These are phyloP conservation scores for Toxostoma redivivum DNA, from an alignment of 2,113 vertebrate genomes.

Conservation along the genomic window DNA sequence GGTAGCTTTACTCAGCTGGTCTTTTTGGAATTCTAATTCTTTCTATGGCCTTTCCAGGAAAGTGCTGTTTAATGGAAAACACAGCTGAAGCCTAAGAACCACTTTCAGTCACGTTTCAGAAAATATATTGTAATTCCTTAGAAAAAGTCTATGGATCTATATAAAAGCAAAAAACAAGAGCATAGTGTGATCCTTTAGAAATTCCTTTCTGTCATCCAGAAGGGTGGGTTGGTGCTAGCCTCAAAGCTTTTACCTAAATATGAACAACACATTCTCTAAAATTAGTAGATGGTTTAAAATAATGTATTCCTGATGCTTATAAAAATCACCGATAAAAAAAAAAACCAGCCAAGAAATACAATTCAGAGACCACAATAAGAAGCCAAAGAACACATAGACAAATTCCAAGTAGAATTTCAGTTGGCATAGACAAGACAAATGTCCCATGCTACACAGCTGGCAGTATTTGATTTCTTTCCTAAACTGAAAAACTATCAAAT, in stretches of 20 bases:
- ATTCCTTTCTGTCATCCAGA: background rate
- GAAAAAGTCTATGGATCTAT: background rate
- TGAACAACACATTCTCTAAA: background rate
- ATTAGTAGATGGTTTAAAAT: background rate
- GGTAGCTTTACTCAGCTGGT: background rate
- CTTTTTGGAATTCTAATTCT: background rate
- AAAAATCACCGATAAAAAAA: background rate
- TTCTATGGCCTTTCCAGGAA: background rate
- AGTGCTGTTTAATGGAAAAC: background rate
- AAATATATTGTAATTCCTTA: background rate
- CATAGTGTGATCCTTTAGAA: background rate
- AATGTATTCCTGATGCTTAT: background rate
- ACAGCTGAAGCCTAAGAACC: background rate
- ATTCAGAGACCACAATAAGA: background rate
- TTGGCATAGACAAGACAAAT: background rate
- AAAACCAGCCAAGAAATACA: background rate
- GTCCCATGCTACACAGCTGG: background rate
- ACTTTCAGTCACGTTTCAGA: accelerated
- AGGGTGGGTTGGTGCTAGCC: background rate
- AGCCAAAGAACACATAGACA: background rate
- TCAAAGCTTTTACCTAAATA: background rate
- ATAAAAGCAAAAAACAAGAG: background rate
- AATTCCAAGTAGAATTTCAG: background rate
- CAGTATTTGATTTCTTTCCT: background rate
- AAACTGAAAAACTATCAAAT: background rate